Percentiles rank a stretch among this genome's conserved stretches.
Conservation (phyloP, 2,888 invertebrate genomes). For the Rapana venosa region DNA sequence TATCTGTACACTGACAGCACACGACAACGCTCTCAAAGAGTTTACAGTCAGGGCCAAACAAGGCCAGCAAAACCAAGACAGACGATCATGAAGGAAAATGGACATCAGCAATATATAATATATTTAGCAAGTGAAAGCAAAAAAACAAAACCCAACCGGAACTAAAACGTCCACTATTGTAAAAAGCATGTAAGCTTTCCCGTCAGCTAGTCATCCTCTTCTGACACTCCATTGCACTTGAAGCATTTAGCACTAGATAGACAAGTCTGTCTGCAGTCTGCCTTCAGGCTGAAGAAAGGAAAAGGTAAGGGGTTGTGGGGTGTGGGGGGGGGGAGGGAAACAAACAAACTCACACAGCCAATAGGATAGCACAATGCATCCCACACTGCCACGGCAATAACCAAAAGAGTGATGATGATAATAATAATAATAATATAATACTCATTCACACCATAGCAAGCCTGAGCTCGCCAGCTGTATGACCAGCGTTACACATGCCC, state of each 20-base stretch:
- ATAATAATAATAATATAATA: not conserved
- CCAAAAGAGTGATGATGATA: not conserved
- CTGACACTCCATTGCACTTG: not conserved
- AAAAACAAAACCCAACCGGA: not conserved
- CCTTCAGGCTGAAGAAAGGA: not conserved
- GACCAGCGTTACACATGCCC: not conserved
- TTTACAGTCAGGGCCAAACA: too few species aligned
- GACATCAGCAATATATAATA: not conserved
- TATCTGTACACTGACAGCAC: too few species aligned
- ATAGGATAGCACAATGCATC: not conserved
- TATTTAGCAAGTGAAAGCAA: not conserved
- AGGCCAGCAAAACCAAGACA: not conserved
- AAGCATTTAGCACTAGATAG: not conserved
- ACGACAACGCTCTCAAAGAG: too few species aligned
- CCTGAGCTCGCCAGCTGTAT: not conserved
- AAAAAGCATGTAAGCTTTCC: constrained; percentile 29
- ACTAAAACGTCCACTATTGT: constrained; percentile 20
- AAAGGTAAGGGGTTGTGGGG: too few species aligned
- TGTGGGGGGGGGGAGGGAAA: not conserved
- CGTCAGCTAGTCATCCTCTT: not conserved
- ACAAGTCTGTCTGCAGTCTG: not conserved
- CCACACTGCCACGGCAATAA: not conserved
- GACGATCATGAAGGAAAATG: not conserved
- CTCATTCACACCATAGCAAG: constrained; percentile 10
- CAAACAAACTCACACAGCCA: constrained; percentile 12